A percentile compares a stretch with the other conserved stretches of the same genome.
Conservation (phyloP, 2,113 vertebrate genomes). For the Synchiropus splendidus region DNA sequence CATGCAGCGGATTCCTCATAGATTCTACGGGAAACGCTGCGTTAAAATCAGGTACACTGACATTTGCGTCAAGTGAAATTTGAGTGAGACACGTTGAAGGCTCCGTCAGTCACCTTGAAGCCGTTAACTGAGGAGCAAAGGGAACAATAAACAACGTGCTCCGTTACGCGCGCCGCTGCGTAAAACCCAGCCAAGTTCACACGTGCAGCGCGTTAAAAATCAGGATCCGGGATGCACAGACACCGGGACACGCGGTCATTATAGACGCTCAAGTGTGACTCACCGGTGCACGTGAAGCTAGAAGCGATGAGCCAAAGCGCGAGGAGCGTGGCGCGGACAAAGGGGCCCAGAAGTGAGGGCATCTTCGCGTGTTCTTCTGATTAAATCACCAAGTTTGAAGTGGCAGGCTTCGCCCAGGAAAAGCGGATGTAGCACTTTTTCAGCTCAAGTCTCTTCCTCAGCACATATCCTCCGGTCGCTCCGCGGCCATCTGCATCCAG, state of each 20-base stretch:
- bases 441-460: slow-evolving; percentile 53
- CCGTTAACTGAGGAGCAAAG: slow-evolving; percentile 5
- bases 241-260: too few species aligned
- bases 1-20: too few species aligned
- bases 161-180: slow-evolving; percentile 8
- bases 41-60: too few species aligned
- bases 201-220: not conserved
- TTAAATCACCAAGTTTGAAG: slow-evolving; percentile 48
- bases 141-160: slow-evolving; percentile 28
- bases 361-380: slow-evolving; percentile 36
- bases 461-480: slow-evolving; percentile 48
- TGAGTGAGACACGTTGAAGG: slow-evolving; percentile 13
- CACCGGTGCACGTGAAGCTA: slow-evolving; percentile 65
- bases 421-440: slow-evolving; percentile 23
- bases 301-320: slow-evolving; percentile 46
- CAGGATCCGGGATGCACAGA: not conserved
- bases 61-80: slow-evolving; percentile 21
- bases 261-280: too few species aligned
- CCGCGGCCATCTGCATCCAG: slow-evolving; percentile 51
- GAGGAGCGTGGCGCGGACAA: slow-evolving; percentile 61
- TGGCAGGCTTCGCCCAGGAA: slow-evolving; percentile 17
- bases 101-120: slow-evolving; percentile 33
- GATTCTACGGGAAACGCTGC: too few species aligned
- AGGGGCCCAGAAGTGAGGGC: slow-evolving; percentile 60
- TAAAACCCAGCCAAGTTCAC: slow-evolving; percentile 18